Base-by-base conservation (phyloP, 2,888 invertebrate genomes). In the Loripinus fragilis region DNA sequence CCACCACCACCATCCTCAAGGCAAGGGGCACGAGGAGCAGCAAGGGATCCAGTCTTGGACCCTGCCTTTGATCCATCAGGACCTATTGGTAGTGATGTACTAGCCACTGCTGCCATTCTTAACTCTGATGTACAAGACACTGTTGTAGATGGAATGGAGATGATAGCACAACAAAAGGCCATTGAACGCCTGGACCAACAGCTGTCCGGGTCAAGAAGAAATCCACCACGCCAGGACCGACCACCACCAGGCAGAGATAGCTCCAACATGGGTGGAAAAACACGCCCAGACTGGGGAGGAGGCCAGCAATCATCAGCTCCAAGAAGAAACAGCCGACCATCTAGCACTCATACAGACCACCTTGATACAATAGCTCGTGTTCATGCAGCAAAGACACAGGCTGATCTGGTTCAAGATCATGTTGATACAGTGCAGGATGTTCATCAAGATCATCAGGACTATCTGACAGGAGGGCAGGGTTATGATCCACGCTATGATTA, bases 331-430 rank as follows among this genome's bases (percentile, higher is more conserved):
- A n/a, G 65, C 15, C 7, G 52, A 52, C 12, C 20, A 52, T n/a
- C 23, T 25, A 10, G n/a, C 7, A n/a, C 33, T n/a, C 60, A 60
- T 20, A 3, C 30, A 8, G 65, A 65, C 17, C 35, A n/a, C 15
- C 65, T 65, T 5, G 65, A 65, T 35, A 65, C 65, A 38, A 2
- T 65, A n/a, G 41, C 66, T 28, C 64, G 50, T 12, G 66, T 74
- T 48, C 65, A 66, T 65, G 12, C 17, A 1, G 45, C 64, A 45
- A 71, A 52, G 28, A 55, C 41, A 0, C 68, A 74, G 45, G 68
- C 48, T 23, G 76, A 76, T 38, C 0, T 71, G 35, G 38, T 76
- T 20, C 52, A 66, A 20, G 76, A 76, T 35, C 76, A 76, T 35
- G 55, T 71, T 50, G 76, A 71, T 20, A 64, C 66, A 25, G 71